Base-by-base conservation (phyloP, 2,113 vertebrate species). In the Ceyx margarethae region DNA sequence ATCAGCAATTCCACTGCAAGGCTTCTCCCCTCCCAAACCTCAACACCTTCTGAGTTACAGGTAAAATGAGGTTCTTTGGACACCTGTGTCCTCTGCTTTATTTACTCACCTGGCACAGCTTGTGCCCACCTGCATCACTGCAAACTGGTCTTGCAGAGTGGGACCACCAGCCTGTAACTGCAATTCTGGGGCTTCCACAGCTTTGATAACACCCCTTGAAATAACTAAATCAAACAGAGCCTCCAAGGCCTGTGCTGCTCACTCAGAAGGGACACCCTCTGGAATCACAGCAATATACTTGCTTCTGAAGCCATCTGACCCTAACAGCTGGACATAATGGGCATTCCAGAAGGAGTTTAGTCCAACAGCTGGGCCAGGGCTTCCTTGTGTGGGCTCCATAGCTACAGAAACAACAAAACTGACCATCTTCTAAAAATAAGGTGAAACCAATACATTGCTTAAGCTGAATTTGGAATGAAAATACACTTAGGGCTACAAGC, bases 321-420 rank as follows among this genome's bases (percentile, higher is more conserved):
- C 93, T 87, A 98, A 98, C 98, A 98, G 98, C 98, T 98, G 98
- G 97, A 95, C 97, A 96, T 98, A 97, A 98, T 97, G 97, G 96
- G 96, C 95, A 98, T 98, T 98, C 97, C 97, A 97, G 86, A 45
- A 94, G 96, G 97, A 96, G 94, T 97, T 96, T 95, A 56, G 66
- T 80, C 94, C 96, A 98, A 97, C 98, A 98, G 98, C 98, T 98
- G 98, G 97, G 97, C 97, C 77, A 78, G 5, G 92, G 97, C 97
- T 97, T 98, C 97, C 97, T 97, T 97, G 94, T 40, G 31, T 72
- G 88, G 96, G 93, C 88, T 93, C 98, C 98, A 98, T 89, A 95
- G 98, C 95, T 97, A 98, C 98, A 3, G 58, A 94, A 97, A 98
- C 83, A 97, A 98, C 98, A 98, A 98, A 97, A 95, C 85, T 73